Evolutionary conservation across 92 coral and sea anemone species (phyloP), one percentile per base, ranked within the genome.

Genomic region (Zoanthus gigantus): DNA sequence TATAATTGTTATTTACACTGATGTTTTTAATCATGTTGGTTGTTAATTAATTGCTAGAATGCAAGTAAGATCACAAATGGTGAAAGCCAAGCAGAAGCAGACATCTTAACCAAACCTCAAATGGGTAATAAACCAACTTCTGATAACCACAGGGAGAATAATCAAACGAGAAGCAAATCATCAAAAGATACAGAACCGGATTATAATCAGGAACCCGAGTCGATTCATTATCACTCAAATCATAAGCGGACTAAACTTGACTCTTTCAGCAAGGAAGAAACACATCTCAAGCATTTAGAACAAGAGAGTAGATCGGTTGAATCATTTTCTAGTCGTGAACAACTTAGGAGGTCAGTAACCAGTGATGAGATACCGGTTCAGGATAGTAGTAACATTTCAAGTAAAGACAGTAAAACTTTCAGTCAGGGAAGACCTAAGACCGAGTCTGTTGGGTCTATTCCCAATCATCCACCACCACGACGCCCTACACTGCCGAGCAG

Each of bases 401-500:
- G 28, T 81, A 81, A 66, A 79, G 84, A 79, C 42, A 2, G 74
- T 14, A 42, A 9, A 15, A 6, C 72, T 0, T 18, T 66, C 28
- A 61, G 65, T 28, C 74, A 46, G 58, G 46, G 45, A 13, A 80
- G 17, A 37, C 48, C 37, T 6, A 66, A 66, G 75, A 29, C 85
- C 46, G 75, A 67, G 45, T 18, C 60, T 34, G 65, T 81, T 3
- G 85, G 85, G 11, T 44, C 85, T 13, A 29, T 81, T 13, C 85
- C 85, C 4, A 61, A 81, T 47, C 85, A 81, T 13, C 85, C 75
- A 13, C 85, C 65, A 45, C 85, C 85, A 18, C 57, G 85, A 18
- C 76, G 75, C 6, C 75, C 85, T 13, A n/a, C 14, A 16, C 31
- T 44, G 31, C 45, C 10, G 15, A 66, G 63, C 23, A 31, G 45